A percentile compares a stretch with the other conserved stretches of the same genome.
Evolutionary conservation across 2,797 vertebrate species (phyloP).

Genomic region (Pseudochaenichthys georgianus): DNA sequence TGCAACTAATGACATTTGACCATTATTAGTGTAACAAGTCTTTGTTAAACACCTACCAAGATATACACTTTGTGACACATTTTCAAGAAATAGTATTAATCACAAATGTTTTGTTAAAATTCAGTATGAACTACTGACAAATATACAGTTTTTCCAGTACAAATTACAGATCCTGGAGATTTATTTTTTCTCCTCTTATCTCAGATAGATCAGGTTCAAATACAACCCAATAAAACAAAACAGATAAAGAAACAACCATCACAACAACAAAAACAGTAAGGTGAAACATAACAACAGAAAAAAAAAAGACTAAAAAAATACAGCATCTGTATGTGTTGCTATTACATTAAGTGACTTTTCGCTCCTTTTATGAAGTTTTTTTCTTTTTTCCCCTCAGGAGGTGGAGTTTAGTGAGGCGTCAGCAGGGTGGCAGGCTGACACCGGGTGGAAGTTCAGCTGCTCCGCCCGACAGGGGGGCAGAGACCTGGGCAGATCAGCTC

Average conservation of each 20-base stretch:
- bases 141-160: slow-evolving; percentile 76
- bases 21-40: slow-evolving; percentile 80
- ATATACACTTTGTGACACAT: slow-evolving; percentile 89
- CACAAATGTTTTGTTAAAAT: slow-evolving; percentile 83
- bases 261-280: slow-evolving; percentile 59
- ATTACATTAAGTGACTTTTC: slow-evolving; percentile 60
- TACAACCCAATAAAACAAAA: slow-evolving; percentile 68
- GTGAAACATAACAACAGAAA: slow-evolving; percentile 62
- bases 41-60: slow-evolving; percentile 92
- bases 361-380: slow-evolving; percentile 42
- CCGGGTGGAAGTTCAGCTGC: slow-evolving; percentile 26
- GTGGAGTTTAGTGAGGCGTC: slow-evolving; percentile 72
- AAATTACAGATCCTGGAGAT: slow-evolving; percentile 71
- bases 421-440: slow-evolving; percentile 49
- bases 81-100: slow-evolving; percentile 86
- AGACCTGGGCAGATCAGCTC: slow-evolving; percentile 77
- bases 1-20: slow-evolving; percentile 80
- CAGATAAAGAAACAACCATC: slow-evolving; percentile 60
- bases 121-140: slow-evolving; percentile 84
- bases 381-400: slow-evolving; percentile 43
- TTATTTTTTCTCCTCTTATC: slow-evolving; percentile 42
- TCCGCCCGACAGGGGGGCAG: slow-evolving; percentile 59
- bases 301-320: slow-evolving; percentile 56
- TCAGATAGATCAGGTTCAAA: slow-evolving; percentile 69
- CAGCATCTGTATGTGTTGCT: slow-evolving; percentile 73